phyloP scores from a whole-genome alignment of 2,113 vertebrate species.

The Lepus americanus region DNA sequence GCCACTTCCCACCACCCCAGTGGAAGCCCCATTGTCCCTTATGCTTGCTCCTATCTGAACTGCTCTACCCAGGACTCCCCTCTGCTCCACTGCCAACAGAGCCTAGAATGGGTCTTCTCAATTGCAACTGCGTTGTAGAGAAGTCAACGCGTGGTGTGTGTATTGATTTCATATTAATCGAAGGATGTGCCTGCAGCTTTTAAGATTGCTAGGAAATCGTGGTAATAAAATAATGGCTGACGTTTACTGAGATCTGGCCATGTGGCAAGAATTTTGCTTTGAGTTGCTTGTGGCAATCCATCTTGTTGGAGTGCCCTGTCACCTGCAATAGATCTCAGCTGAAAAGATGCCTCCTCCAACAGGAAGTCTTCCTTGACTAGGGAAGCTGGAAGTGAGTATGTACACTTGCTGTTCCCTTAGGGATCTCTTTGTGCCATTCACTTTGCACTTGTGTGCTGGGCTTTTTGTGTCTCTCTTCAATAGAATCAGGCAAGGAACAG shows the following conservation, averaged over 20 bases:
- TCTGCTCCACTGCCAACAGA: neutral
- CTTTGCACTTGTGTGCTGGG: neutral
- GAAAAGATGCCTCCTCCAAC: neutral
- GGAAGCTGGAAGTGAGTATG: slow-evolving; percentile 41
- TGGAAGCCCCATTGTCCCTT: neutral
- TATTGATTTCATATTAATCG: slow-evolving; percentile 39
- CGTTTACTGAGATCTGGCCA: neutral
- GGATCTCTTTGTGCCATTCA: neutral
- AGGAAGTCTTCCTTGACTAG: neutral
- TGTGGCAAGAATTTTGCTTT: slow-evolving; percentile 10
- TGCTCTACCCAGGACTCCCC: neutral
- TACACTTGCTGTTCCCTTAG: neutral
- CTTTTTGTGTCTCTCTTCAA: slow-evolving; percentile 23
- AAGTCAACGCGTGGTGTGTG: neutral
- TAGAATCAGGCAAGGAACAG: neutral
- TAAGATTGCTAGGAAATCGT: neutral
- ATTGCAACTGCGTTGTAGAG: neutral
- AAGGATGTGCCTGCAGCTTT: neutral
- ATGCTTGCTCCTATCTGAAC: neutral
- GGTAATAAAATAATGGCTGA: neutral
- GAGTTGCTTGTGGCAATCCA: neutral
- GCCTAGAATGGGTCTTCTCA: neutral
- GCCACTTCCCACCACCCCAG: neutral
- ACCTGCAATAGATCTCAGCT: neutral
- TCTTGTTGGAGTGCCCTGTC: neutral